These are phyloP conservation scores for Acheta domesticus DNA, from an alignment of 2,888 invertebrate genomes.

Conservation along the genomic window DNA sequence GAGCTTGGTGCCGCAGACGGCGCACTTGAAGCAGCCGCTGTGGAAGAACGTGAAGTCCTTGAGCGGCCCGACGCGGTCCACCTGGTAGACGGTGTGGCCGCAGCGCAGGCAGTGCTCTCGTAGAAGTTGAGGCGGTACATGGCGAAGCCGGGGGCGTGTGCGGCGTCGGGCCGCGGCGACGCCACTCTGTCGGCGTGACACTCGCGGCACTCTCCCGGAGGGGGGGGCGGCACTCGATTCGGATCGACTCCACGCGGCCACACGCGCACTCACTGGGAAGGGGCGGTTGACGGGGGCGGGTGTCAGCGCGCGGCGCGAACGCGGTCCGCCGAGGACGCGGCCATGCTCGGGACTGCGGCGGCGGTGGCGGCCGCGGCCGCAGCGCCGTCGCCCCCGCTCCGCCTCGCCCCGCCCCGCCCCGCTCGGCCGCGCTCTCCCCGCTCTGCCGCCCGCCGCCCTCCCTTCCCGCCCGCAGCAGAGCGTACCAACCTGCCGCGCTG, in stretches of 20 bases:
- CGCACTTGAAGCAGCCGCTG: constrained; percentile 96
- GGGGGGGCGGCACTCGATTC: too few relatives aligned
- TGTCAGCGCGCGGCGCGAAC: constrained; percentile 5
- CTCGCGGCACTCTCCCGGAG: background rate
- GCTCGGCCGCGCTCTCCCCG: background rate
- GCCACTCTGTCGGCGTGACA: background rate
- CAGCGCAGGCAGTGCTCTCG: constrained; percentile 91
- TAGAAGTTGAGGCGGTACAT: constrained; percentile 89
- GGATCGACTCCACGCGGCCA: too few relatives aligned
- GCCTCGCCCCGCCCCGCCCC: too few relatives aligned
- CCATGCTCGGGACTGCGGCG: background rate
- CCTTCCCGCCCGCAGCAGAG: background rate
- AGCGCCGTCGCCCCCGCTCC: background rate
- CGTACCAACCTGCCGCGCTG: background rate
- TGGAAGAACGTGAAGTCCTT: constrained; percentile 97
- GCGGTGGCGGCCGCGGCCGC: background rate
- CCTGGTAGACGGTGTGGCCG: constrained; percentile 91
- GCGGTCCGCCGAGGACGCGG: background rate
- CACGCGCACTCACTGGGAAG: too few relatives aligned
- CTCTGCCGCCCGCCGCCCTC: background rate
- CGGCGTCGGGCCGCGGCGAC: background rate
- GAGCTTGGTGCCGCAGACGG: constrained; percentile 87
- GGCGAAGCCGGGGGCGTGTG: constrained; percentile 37
- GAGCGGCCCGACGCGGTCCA: constrained; percentile 90
- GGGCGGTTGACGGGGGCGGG: background rate